These are phyloP conservation scores for Coelopa frigida DNA, from an alignment of 1,140 invertebrate genomes.

Conservation along the genomic window DNA sequence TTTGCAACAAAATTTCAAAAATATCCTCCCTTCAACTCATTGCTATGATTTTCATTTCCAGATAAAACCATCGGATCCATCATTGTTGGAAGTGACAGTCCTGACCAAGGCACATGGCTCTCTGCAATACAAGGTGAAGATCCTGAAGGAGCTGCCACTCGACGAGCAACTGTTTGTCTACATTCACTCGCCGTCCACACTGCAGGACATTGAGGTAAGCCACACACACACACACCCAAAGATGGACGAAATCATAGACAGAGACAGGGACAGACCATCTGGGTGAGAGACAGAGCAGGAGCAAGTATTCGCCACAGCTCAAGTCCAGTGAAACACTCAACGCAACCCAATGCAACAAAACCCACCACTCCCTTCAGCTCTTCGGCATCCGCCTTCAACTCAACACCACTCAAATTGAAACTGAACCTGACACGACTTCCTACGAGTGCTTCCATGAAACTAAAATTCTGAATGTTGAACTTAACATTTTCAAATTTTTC, in stretches of 20 bases:
- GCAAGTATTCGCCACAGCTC: no score
- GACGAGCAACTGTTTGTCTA: constrained; percentile 19
- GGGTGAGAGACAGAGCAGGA: no score
- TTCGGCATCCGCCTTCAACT: no score
- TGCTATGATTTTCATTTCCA: constrained; percentile 11
- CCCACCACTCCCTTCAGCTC: no score
- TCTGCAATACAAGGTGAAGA: constrained; percentile 16
- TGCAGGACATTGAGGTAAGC: constrained; percentile 19
- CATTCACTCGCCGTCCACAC: constrained; percentile 19
- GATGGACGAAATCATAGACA: not conserved
- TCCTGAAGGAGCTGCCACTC: constrained; percentile 13
- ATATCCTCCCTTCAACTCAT: not conserved
- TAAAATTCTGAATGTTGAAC: no score
- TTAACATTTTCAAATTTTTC: no score
- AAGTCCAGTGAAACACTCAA: no score
- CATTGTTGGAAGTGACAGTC: constrained; percentile 14
- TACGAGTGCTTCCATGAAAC: no score
- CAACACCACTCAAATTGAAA: no score
- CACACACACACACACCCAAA: not conserved
- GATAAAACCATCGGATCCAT: constrained; percentile 20
- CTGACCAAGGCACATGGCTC: constrained; percentile 15
- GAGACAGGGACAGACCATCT: not conserved
- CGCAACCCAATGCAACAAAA: no score
- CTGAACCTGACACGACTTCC: no score
- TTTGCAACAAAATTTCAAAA: not conserved